Conservation (phyloP, 2,113 vertebrate genomes). For the Erythrocercus mccallii region DNA sequence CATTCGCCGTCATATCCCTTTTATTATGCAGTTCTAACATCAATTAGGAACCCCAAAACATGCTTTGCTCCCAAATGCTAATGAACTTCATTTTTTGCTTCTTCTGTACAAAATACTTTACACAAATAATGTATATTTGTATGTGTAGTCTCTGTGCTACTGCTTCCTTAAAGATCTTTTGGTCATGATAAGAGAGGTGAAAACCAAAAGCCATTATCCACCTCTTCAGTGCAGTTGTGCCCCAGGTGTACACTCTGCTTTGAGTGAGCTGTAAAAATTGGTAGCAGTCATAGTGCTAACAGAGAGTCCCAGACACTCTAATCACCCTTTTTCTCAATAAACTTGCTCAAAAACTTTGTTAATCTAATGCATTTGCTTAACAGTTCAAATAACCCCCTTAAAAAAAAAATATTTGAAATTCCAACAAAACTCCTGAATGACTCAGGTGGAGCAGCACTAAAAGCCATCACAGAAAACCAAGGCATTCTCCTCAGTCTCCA, state of each 20-base stretch:
- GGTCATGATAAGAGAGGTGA: background rate
- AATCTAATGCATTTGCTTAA: background rate
- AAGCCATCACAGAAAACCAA: background rate
- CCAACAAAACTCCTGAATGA: background rate
- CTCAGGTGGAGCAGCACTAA: background rate
- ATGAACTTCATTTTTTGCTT: background rate
- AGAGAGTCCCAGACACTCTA: background rate
- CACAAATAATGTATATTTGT: background rate
- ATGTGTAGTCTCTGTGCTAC: background rate
- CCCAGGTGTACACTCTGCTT: background rate
- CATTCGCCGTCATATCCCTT: accelerated
- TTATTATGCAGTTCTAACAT: background rate
- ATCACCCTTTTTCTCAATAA: background rate
- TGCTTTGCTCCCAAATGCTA: background rate
- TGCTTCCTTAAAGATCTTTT: background rate
- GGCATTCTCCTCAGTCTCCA: background rate
- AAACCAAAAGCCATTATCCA: background rate
- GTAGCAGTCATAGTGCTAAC: background rate
- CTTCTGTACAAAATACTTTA: background rate
- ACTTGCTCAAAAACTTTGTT: background rate
- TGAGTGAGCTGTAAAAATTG: background rate
- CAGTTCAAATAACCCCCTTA: background rate
- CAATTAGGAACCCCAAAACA: background rate
- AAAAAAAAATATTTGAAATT: background rate
- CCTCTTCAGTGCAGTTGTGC: background rate